Conservation (phyloP, 2,797 vertebrate genomes). For the Meda fulgida region DNA sequence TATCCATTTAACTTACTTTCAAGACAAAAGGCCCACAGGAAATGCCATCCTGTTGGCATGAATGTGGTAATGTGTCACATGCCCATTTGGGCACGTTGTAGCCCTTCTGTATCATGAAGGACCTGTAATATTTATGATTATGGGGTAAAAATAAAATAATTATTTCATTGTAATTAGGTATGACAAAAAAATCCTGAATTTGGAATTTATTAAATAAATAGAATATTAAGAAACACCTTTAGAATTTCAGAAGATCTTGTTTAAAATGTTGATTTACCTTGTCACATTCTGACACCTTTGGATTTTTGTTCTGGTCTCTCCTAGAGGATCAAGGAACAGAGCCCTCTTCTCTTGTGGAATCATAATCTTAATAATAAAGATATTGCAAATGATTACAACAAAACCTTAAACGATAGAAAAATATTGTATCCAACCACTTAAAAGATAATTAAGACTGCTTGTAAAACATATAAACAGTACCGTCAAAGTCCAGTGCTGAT, state of each 20-base stretch:
- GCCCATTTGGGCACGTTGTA: too few species aligned
- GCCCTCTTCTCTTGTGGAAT: slow-evolving; percentile 1
- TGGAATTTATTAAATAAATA: background rate
- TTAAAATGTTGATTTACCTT: background rate
- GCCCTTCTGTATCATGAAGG: too few species aligned
- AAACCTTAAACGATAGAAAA: background rate
- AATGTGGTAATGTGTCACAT: too few species aligned
- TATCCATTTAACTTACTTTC: too few species aligned
- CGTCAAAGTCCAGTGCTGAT: background rate
- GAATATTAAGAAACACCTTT: background rate
- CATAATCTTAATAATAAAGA: background rate
- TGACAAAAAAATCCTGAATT: background rate
- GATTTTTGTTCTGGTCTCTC: background rate
- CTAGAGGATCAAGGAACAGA: background rate
- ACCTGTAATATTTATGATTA: too few species aligned
- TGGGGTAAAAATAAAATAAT: background rate
- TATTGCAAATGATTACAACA: background rate
- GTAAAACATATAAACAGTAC: background rate
- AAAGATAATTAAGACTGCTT: background rate
- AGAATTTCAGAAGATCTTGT: background rate
- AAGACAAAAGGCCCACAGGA: too few species aligned
- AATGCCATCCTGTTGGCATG: too few species aligned
- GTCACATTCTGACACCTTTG: background rate
- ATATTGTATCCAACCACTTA: background rate
- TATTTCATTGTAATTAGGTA: background rate